These are phyloP conservation scores for Chondrilla cf. caribensis DNA, from an alignment of 37 sponge, comb jelly and placozoan genomes.

Conservation along the genomic window DNA sequence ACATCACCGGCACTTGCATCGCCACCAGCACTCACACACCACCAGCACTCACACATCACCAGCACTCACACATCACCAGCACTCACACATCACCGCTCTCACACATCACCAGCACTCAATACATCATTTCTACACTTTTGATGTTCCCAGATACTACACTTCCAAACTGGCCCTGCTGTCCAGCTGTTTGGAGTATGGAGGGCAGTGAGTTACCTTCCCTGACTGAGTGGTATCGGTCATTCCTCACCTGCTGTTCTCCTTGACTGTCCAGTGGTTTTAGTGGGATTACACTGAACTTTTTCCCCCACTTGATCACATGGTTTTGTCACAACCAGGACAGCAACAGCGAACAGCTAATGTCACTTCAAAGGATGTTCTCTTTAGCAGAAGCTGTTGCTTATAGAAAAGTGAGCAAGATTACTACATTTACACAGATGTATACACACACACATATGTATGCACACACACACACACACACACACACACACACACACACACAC, in stretches of 20 bases:
- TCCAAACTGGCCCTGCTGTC: conserved; percentile 71
- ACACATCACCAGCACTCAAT: no score
- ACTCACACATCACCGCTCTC: no score
- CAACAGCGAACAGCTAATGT: conserved; percentile 24
- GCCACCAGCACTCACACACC: no score
- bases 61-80: no score
- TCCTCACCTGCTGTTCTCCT: background rate
- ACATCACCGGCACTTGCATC: no score
- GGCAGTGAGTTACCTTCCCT: conserved; percentile 46
- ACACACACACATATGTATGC: no score
- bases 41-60: no score
- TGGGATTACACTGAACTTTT: conserved; percentile 84
- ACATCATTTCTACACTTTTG: no score
- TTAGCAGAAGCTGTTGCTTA: conserved; percentile 36
- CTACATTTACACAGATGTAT: no score
- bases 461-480: no score
- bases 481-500: no score
- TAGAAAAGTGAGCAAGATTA: conserved; percentile 34
- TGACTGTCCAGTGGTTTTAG: conserved; percentile 71
- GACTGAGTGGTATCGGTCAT: background rate
- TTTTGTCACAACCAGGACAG: conserved; percentile 41
- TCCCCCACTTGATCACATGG: conserved; percentile 79
- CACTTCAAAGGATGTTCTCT: conserved; percentile 32
- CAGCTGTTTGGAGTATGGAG: conserved; percentile 60
- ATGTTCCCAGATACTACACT: conserved; percentile 63